Evolutionary conservation across 2,888 invertebrate genomes (phyloP).

Genomic region (Ormyrus nitidulus): DNA sequence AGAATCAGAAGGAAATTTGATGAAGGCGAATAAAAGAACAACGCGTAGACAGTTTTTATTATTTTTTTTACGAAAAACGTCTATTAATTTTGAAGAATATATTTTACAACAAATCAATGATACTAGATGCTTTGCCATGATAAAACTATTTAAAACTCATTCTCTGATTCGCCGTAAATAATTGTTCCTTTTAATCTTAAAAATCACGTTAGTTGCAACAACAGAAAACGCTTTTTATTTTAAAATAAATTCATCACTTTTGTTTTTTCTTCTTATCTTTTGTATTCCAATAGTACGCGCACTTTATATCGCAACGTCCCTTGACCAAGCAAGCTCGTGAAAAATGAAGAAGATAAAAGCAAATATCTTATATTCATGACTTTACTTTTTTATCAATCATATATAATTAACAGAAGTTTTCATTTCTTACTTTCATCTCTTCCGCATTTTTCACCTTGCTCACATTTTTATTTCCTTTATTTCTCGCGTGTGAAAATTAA

Average conservation of each 20-base stretch:
- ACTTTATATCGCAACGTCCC: constrained; percentile 31
- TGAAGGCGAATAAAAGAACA: constrained; percentile 53
- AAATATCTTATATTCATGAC: not conserved
- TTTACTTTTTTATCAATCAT: constrained; percentile 20
- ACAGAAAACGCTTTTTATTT: constrained; percentile 47
- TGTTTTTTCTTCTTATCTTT: constrained; percentile 16
- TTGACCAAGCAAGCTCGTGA: not conserved
- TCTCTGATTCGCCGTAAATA: constrained; percentile 50
- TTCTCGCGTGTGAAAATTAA: constrained; percentile 44
- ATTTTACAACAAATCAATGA: constrained; percentile 50
- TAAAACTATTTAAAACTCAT: constrained; percentile 46
- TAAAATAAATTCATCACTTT: constrained; percentile 38
- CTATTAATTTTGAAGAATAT: constrained; percentile 51
- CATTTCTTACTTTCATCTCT: constrained; percentile 1
- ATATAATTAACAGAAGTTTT: constrained; percentile 6
- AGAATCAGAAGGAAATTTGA: constrained; percentile 40
- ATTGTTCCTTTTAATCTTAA: constrained; percentile 25
- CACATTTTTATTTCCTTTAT: not conserved
- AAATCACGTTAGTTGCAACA: constrained; percentile 48
- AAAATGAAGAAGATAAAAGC: constrained; percentile 15
- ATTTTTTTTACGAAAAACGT: constrained; percentile 38
- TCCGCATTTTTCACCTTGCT: constrained; percentile 14
- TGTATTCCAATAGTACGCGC: constrained; percentile 22
- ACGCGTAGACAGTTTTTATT: constrained; percentile 33
- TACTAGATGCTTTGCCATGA: constrained; percentile 27